Conservation (phyloP, 2,888 invertebrate genomes). For the Dorcus hopei region DNA sequence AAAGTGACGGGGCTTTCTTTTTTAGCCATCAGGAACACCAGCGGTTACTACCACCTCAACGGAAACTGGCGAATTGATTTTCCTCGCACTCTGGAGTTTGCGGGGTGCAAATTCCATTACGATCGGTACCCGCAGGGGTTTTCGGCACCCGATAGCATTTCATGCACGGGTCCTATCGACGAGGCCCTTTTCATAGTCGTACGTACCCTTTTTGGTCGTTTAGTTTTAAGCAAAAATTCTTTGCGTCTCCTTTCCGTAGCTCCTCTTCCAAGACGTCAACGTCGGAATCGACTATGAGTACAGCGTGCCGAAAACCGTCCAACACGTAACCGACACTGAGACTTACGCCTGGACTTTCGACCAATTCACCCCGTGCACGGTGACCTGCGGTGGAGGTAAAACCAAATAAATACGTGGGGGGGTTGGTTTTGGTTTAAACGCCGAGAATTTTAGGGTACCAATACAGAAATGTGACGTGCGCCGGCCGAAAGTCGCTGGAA, state of each 20-base stretch:
- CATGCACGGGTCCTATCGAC: slow-evolving; percentile 83
- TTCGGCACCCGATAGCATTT: slow-evolving; percentile 79
- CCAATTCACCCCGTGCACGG: slow-evolving; percentile 76
- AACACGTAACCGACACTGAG: slow-evolving; percentile 63
- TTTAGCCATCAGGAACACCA: slow-evolving; percentile 78
- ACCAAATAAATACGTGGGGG: background rate
- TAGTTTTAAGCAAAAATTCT: background rate
- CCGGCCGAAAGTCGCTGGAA: slow-evolving; percentile 68
- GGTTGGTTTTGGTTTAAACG: background rate
- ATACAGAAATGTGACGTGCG: slow-evolving; percentile 76
- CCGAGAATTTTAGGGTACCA: slow-evolving; percentile 59
- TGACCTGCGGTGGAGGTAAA: slow-evolving; percentile 87
- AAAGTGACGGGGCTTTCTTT: slow-evolving; percentile 12
- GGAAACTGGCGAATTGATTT: slow-evolving; percentile 94
- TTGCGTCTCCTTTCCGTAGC: slow-evolving; percentile 48
- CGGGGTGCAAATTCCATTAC: slow-evolving; percentile 85
- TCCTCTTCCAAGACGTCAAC: slow-evolving; percentile 78
- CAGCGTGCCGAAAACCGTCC: slow-evolving; percentile 74
- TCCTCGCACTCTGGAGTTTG: slow-evolving; percentile 74
- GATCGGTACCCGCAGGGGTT: slow-evolving; percentile 78
- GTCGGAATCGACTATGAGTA: slow-evolving; percentile 88
- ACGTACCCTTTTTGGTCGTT: slow-evolving; percentile 38
- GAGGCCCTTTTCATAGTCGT: slow-evolving; percentile 86
- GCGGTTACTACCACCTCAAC: slow-evolving; percentile 86
- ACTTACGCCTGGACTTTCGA: slow-evolving; percentile 82